These are phyloP conservation scores for Meriones psammophilus DNA, from an alignment of 2,797 vertebrate species.

Conservation along the genomic window DNA sequence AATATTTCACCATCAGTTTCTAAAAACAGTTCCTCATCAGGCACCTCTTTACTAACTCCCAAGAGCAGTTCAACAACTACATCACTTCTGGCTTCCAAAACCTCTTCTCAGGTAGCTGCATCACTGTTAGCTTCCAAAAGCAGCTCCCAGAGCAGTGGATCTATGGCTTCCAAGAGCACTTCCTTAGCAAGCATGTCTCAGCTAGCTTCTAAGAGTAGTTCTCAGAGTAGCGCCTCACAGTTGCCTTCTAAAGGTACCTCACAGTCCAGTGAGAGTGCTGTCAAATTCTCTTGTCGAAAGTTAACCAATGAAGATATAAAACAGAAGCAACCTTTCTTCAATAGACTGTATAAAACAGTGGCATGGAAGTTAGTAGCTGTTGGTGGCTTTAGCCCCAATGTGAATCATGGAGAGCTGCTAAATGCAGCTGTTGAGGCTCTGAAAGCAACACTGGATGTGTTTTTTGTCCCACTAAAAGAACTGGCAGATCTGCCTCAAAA, in stretches of 20 bases:
- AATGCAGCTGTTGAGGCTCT: conserved; percentile 95
- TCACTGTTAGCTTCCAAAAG: conserved; percentile 85
- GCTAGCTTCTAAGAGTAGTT: conserved; percentile 81
- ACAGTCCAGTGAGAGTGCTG: conserved; percentile 82
- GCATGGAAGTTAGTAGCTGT: conserved; percentile 98
- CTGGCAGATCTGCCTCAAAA: conserved; percentile 95
- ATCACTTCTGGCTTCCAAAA: conserved; percentile 79
- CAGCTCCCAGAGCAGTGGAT: conserved; percentile 82
- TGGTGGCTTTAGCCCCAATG: conserved; percentile 95
- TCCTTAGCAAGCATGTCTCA: conserved; percentile 83
- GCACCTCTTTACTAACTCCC: conserved; percentile 64
- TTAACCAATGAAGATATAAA: conserved; percentile 91
- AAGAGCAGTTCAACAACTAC: conserved; percentile 72
- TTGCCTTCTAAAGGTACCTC: conserved; percentile 84
- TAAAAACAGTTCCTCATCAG: conserved; percentile 77
- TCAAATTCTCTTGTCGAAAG: conserved; percentile 85
- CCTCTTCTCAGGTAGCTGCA: conserved; percentile 70
- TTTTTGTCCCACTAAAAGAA: conserved; percentile 97
- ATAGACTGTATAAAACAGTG: conserved; percentile 98
- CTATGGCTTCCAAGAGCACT: conserved; percentile 74
- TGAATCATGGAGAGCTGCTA: conserved; percentile 96
- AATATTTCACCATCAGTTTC: conserved; percentile 49
- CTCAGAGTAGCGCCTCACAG: conserved; percentile 76
- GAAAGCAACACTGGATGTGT: conserved; percentile 94
- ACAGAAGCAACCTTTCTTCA: conserved; percentile 97